Percentiles rank a stretch among this genome's conserved stretches.
phyloP scores from a whole-genome alignment of 1,140 invertebrate species.

The Mesaphorura yosii region DNA sequence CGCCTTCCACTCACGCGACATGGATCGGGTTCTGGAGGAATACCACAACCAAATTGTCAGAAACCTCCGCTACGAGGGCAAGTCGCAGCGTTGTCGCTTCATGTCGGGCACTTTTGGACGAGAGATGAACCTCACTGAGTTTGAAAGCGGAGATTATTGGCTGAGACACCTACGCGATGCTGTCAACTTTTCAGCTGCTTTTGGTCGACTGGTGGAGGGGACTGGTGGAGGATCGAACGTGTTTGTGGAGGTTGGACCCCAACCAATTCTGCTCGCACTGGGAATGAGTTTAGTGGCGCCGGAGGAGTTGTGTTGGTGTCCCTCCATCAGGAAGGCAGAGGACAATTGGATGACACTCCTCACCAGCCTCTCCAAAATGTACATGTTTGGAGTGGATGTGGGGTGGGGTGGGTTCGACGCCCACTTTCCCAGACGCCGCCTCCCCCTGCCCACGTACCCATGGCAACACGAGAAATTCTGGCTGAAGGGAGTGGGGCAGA shows the following conservation, averaged over 20 bases:
- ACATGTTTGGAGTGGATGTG: slow-evolving; percentile 9
- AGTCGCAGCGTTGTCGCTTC: not conserved
- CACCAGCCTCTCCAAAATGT: slow-evolving; percentile 8
- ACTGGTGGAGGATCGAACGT: slow-evolving; percentile 1
- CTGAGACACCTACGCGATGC: slow-evolving; percentile 8
- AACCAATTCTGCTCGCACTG: slow-evolving; percentile 12
- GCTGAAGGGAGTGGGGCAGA: not conserved
- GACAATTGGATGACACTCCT: slow-evolving; percentile 15
- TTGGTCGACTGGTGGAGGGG: slow-evolving; percentile 4
- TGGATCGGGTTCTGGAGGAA: slow-evolving; percentile 13
- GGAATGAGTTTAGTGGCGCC: slow-evolving; percentile 7
- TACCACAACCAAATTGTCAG: slow-evolving; percentile 6
- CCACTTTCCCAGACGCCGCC: not conserved
- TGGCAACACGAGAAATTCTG: slow-evolving; percentile 16
- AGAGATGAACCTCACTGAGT: not conserved
- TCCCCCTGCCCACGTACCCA: slow-evolving; percentile 14
- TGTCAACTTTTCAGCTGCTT: slow-evolving; percentile 10
- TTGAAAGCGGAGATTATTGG: slow-evolving; percentile 11
- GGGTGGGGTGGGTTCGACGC: slow-evolving; percentile 13
- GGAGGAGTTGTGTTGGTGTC: slow-evolving; percentile 7
- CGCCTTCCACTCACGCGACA: slow-evolving; percentile 17
- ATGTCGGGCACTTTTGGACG: slow-evolving; percentile 5
- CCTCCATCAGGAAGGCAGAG: slow-evolving; percentile 14
- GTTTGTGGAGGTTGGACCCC: slow-evolving; percentile 14
- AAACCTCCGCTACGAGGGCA: not conserved